Evolutionary conservation across 2,888 invertebrate genomes (phyloP).

Genomic region (Sphinx pinastri): DNA sequence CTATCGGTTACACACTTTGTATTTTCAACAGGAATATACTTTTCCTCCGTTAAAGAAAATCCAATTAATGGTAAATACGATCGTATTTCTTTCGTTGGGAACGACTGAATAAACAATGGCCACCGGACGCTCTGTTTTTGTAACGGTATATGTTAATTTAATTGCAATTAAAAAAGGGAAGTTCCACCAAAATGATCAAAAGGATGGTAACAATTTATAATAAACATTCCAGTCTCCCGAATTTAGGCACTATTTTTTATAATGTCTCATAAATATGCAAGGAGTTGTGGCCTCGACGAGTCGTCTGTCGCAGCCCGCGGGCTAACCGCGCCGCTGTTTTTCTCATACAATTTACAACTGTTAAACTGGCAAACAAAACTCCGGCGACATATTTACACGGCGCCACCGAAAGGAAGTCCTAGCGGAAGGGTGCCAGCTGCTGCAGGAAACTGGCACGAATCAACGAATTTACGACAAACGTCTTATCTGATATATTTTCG

Average conservation of each 20-base stretch:
- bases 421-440: conserved; percentile 65
- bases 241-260: conserved; percentile 46
- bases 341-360: conserved; percentile 69
- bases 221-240: conserved; percentile 37
- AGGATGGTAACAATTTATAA: conserved; percentile 33
- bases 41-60: conserved; percentile 11
- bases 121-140: conserved; percentile 18
- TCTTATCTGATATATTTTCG: conserved; percentile 66
- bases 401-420: conserved; percentile 71
- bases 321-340: conserved; percentile 50
- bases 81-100: background rate
- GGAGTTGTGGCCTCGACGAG: conserved; percentile 48
- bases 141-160: background rate
- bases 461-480: conserved; percentile 72
- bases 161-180: background rate
- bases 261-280: conserved; percentile 67
- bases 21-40: conserved; percentile 3
- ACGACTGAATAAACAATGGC: conserved; percentile 1
- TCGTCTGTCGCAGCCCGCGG: conserved; percentile 33
- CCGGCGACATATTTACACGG: conserved; percentile 74
- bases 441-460: conserved; percentile 74
- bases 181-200: conserved; percentile 24
- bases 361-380: conserved; percentile 73
- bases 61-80: conserved; percentile 5
- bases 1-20: conserved; percentile 11